These are phyloP conservation scores for Mormyrus hasselquistii DNA, from an alignment of 2,797 vertebrate species.

Conservation along the genomic window DNA sequence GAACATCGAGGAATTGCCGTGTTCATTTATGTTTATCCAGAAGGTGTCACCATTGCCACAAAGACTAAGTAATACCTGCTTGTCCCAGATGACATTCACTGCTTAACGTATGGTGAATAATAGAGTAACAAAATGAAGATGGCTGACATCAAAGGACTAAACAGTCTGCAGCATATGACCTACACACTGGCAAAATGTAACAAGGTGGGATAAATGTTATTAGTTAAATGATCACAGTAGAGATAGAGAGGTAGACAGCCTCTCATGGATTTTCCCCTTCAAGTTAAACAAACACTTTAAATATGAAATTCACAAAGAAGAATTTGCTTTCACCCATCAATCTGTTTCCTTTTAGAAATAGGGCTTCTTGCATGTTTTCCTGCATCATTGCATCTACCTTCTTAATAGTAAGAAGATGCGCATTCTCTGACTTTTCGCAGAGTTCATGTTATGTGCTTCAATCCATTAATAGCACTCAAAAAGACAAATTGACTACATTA, in stretches of 20 bases:
- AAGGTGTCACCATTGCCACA: conserved; percentile 35
- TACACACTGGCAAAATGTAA: neutral
- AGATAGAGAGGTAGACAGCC: neutral
- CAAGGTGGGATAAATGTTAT: neutral
- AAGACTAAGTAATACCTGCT: conserved; percentile 22
- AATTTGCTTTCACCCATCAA: neutral
- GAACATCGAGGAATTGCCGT: neutral
- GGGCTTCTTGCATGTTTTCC: conserved; percentile 53
- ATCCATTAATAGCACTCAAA: conserved; percentile 60
- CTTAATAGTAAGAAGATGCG: conserved; percentile 51
- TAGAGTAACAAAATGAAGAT: neutral
- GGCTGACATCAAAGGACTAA: neutral
- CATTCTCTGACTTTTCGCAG: conserved; percentile 47
- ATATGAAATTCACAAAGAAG: neutral
- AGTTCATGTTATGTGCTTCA: conserved; percentile 52
- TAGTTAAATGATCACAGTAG: neutral
- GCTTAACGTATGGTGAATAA: neutral
- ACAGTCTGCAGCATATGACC: neutral
- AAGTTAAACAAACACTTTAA: conserved; percentile 12
- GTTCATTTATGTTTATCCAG: conserved; percentile 20
- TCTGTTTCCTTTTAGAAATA: neutral
- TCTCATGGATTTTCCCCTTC: neutral
- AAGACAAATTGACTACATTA: conserved; percentile 69
- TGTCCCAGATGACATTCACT: neutral
- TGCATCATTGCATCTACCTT: conserved; percentile 48